Evolutionary conservation across 2,797 vertebrate species (phyloP).

Genomic region (Sebastes steindachneri): DNA sequence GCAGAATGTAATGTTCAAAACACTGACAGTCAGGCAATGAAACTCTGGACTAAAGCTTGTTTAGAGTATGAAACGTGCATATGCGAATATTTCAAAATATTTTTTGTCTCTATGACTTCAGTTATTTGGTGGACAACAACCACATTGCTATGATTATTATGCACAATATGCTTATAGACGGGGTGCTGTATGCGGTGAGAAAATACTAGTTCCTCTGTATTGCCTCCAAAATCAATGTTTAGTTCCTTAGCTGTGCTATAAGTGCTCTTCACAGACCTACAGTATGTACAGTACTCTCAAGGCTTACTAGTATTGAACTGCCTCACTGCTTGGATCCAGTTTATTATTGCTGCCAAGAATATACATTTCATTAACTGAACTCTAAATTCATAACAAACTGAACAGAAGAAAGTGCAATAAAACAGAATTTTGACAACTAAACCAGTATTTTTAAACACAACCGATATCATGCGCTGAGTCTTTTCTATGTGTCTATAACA

Average conservation of each 20-base stretch:
- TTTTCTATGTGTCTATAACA: background rate
- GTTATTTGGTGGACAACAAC: background rate
- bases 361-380: slow-evolving; percentile 9
- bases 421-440: background rate
- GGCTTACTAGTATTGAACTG: background rate
- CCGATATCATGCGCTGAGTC: background rate
- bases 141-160: background rate
- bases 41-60: background rate
- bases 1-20: background rate
- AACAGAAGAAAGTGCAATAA: slow-evolving; percentile 14
- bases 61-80: slow-evolving; percentile 18
- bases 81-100: background rate
- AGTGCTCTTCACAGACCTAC: background rate
- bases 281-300: background rate
- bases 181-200: background rate
- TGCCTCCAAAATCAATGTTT: background rate
- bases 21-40: background rate
- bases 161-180: background rate
- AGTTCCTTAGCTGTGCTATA: background rate
- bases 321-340: slow-evolving; percentile 11
- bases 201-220: background rate
- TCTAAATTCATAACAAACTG: background rate
- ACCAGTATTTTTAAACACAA: background rate
- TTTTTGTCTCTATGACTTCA: background rate
- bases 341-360: slow-evolving; percentile 63